These are phyloP conservation scores for Quadroppia sp. DNA, from an alignment of 2,888 invertebrate species.

Conservation along the genomic window DNA sequence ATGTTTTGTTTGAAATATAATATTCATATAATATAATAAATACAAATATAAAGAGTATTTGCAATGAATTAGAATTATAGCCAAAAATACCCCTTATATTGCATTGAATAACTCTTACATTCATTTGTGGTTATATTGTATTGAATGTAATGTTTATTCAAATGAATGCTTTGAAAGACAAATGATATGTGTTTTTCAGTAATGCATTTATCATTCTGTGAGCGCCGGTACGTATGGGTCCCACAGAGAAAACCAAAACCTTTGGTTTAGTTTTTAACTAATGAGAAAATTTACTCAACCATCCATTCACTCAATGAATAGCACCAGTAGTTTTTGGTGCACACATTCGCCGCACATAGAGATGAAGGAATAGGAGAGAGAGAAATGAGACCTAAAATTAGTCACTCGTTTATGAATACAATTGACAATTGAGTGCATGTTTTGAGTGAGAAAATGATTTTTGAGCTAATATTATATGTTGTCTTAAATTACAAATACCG, in stretches of 20 bases:
- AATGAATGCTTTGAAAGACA: slow-evolving; percentile 15
- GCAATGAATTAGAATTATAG: neutral
- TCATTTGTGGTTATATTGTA: neutral
- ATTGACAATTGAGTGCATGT: neutral
- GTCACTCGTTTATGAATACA: neutral
- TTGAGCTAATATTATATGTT: neutral
- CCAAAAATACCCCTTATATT: neutral
- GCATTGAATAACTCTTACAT: neutral
- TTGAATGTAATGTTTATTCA: slow-evolving; percentile 9
- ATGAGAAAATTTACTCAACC: slow-evolving; percentile 21
- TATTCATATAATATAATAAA: neutral
- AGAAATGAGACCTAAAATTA: slow-evolving; percentile 9
- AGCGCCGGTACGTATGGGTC: neutral
- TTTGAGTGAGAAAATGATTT: slow-evolving; percentile 14
- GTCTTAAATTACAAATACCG: slow-evolving; percentile 12
- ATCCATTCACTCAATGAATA: neutral
- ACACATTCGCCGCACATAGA: neutral
- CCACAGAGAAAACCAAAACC: neutral
- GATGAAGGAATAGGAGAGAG: neutral
- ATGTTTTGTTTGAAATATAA: neutral
- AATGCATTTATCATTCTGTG: slow-evolving; percentile 14
- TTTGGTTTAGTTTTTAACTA: slow-evolving; percentile 9
- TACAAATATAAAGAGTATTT: neutral
- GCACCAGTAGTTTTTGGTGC: neutral
- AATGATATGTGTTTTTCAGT: neutral